Conservation (phyloP, 2,888 invertebrate species). For the Axea sp. region DNA sequence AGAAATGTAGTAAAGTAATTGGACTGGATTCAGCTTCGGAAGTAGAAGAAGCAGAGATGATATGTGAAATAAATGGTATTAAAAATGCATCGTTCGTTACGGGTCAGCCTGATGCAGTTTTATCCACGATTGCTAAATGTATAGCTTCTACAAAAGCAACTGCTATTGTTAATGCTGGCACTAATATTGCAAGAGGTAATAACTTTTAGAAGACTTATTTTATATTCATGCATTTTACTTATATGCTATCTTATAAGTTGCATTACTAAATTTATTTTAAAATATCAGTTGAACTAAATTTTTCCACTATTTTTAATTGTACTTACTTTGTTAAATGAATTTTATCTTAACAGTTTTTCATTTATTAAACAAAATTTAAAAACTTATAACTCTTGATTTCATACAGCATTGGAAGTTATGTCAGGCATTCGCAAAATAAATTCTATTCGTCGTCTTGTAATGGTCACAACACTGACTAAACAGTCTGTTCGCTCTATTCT, state of each 20-base stretch:
- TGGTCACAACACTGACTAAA: constrained; percentile 77
- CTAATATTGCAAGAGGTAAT: constrained; percentile 74
- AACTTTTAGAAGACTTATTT: no score
- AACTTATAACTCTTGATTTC: no score
- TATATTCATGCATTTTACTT: no score
- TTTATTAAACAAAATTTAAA: no score
- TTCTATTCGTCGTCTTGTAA: constrained; percentile 72
- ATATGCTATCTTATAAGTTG: no score
- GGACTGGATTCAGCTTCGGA: constrained; percentile 76
- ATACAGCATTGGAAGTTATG: constrained; percentile 74
- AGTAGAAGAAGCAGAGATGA: constrained; percentile 77
- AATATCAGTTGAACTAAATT: no score
- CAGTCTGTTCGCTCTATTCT: constrained; percentile 77
- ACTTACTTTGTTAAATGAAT: no score
- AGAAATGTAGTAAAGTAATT: constrained; percentile 76
- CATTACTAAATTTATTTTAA: no score
- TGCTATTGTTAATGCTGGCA: constrained; percentile 75
- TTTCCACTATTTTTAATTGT: no score
- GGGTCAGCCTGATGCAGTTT: constrained; percentile 73
- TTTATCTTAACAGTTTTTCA: no score
- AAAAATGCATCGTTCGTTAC: constrained; percentile 76
- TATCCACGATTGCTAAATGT: constrained; percentile 68
- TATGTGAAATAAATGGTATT: constrained; percentile 75
- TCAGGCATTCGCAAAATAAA: constrained; percentile 72
- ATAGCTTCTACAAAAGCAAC: constrained; percentile 69